Percentiles rank a stretch among this genome's conserved stretches.
These are phyloP conservation scores for Hoplostethus atlanticus DNA, from an alignment of 2,797 vertebrate genomes.

Conservation along the genomic window DNA sequence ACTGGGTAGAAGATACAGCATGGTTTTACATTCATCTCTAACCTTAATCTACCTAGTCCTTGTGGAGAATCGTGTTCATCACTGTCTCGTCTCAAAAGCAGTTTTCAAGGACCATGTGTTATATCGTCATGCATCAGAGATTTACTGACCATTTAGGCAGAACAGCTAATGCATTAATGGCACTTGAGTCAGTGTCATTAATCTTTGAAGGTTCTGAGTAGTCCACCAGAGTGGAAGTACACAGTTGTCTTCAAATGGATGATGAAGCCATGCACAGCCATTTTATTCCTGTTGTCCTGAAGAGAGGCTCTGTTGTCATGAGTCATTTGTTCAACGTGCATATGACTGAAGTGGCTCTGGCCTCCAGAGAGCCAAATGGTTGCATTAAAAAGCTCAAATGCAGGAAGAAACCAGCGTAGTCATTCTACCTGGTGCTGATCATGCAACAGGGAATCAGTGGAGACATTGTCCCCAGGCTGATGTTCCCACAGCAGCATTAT, in stretches of 20 bases:
- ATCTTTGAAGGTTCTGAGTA: conserved; percentile 79
- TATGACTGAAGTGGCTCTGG: conserved; percentile 32
- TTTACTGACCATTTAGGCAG: conserved; percentile 6
- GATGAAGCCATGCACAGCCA: conserved; percentile 77
- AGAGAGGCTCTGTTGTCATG: background rate
- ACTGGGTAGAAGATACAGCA: background rate
- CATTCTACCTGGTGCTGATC: background rate
- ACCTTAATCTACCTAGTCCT: background rate
- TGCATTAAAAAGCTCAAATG: conserved; percentile 46
- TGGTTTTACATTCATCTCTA: background rate
- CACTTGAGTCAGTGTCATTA: conserved; percentile 67
- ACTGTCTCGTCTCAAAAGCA: background rate
- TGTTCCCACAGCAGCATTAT: background rate
- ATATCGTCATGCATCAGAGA: conserved; percentile 43
- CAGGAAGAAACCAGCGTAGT: conserved; percentile 38
- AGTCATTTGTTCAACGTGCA: conserved; percentile 52
- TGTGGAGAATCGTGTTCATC: background rate
- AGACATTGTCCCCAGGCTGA: background rate
- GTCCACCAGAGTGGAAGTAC: conserved; percentile 78
- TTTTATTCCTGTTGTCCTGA: conserved; percentile 1
- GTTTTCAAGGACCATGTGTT: background rate
- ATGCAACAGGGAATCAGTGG: background rate
- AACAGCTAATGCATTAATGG: conserved; percentile 72
- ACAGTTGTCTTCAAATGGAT: conserved; percentile 74
- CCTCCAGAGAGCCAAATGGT: conserved; percentile 39